A percentile compares a stretch with the other conserved stretches of the same genome.
phyloP scores from a whole-genome alignment of 2,113 vertebrate species.

The Amphiprion ocellaris region DNA sequence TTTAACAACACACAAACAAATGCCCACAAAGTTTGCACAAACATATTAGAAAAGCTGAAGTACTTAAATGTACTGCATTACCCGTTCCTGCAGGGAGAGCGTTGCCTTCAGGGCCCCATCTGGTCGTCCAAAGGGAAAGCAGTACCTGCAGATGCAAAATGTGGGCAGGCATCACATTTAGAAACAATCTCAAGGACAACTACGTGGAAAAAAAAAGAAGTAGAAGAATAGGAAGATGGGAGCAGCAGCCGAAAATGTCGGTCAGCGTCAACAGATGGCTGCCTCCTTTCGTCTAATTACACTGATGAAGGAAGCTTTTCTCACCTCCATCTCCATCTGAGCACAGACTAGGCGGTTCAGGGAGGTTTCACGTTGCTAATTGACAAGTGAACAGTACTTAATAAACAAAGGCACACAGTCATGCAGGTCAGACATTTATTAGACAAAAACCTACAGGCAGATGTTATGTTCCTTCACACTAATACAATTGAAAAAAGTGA shows the following conservation, averaged over 20 bases:
- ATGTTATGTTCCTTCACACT: constrained; percentile 43
- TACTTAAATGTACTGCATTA: constrained; percentile 74
- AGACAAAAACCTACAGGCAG: constrained; percentile 53
- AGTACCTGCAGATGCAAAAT: constrained; percentile 89
- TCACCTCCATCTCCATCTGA: constrained; percentile 68
- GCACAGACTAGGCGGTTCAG: constrained; percentile 51
- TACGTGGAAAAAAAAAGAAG: constrained; percentile 3
- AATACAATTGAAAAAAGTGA: background rate
- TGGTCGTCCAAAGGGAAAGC: constrained; percentile 97
- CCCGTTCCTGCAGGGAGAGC: constrained; percentile 96
- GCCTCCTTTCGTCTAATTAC: constrained; percentile 70
- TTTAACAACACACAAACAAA: too few species aligned
- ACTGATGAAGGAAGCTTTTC: constrained; percentile 61
- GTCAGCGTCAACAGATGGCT: constrained; percentile 73
- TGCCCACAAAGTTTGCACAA: background rate
- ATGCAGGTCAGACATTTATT: constrained; percentile 53
- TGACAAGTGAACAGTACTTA: constrained; percentile 75
- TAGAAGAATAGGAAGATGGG: constrained; percentile 33
- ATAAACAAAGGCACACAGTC: constrained; percentile 66
- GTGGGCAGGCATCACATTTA: constrained; percentile 52
- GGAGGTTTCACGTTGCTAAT: constrained; percentile 68
- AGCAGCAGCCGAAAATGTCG: constrained; percentile 43
- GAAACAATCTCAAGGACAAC: constrained; percentile 68
- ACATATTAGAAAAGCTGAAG: background rate
- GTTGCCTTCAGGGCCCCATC: constrained; percentile 99